Percentiles rank a stretch among this genome's conserved stretches.
Conservation (phyloP, 37 sponge, comb jelly and placozoan species). For the Diacarnus erythraeanus region DNA sequence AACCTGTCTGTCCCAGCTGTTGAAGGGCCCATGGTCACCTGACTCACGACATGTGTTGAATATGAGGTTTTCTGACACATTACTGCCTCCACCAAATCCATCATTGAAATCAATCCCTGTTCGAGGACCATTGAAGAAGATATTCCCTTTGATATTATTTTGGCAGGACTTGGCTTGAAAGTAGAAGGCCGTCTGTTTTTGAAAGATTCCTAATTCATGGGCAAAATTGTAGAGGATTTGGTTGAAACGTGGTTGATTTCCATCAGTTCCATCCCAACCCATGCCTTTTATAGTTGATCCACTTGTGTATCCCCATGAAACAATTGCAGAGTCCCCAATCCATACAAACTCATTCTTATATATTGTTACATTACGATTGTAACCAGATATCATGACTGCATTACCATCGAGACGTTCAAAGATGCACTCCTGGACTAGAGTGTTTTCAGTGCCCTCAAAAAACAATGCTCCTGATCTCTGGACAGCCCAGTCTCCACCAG, state of each 20-base stretch:
- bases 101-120: slow-evolving; percentile 87
- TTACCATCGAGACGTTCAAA: slow-evolving; percentile 67
- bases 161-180: slow-evolving; percentile 64
- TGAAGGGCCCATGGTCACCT: slow-evolving; percentile 78
- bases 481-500: slow-evolving; percentile 68
- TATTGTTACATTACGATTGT: slow-evolving; percentile 52
- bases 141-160: slow-evolving; percentile 54
- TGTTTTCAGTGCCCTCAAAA: slow-evolving; percentile 49
- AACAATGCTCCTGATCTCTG: slow-evolving; percentile 57
- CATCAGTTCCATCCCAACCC: slow-evolving; percentile 68
- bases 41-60: slow-evolving; percentile 77
- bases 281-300: slow-evolving; percentile 23
- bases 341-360: slow-evolving; percentile 53
- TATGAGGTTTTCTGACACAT: slow-evolving; percentile 50
- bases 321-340: slow-evolving; percentile 76
- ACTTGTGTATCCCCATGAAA: slow-evolving; percentile 50
- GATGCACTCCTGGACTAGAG: slow-evolving; percentile 25
- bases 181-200: slow-evolving; percentile 64
- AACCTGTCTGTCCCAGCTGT: slow-evolving; percentile 70
- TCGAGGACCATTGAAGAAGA: slow-evolving; percentile 84
- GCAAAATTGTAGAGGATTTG: slow-evolving; percentile 54
- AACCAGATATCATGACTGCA: slow-evolving; percentile 46
- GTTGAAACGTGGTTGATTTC: slow-evolving; percentile 61
- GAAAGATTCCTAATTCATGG: slow-evolving; percentile 73
- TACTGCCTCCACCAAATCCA: slow-evolving; percentile 74